phyloP scores from a whole-genome alignment of 2,888 invertebrate species.

The Lagria hirta region DNA sequence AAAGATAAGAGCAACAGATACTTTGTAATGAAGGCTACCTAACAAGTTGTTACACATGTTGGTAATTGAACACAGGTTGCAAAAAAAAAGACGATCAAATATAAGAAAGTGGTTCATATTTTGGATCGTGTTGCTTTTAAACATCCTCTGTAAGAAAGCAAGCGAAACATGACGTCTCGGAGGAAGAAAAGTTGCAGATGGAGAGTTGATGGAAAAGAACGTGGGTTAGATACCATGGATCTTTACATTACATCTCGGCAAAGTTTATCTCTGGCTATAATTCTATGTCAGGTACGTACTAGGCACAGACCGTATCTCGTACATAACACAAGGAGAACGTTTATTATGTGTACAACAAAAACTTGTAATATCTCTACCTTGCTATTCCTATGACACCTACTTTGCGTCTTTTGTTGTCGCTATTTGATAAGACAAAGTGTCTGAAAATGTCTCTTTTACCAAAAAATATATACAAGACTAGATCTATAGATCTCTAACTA shows the following conservation, averaged over 20 bases:
- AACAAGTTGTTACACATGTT: no score
- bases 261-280: constrained; percentile 51
- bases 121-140: no score
- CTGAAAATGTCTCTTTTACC: no score
- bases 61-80: no score
- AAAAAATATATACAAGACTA: no score
- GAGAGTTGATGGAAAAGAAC: constrained; percentile 48
- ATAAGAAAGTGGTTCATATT: no score
- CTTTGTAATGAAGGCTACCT: no score
- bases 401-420: constrained; percentile 34
- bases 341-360: constrained; percentile 47
- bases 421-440: constrained; percentile 12
- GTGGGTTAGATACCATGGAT: constrained; percentile 54
- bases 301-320: constrained; percentile 49
- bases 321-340: constrained; percentile 45
- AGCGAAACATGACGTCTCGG: no score
- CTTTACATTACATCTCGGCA: constrained; percentile 52
- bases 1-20: no score
- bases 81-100: no score
- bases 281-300: constrained; percentile 51
- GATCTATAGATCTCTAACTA: no score
- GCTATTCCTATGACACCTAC: constrained; percentile 48
- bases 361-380: constrained; percentile 48
- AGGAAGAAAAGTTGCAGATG: constrained; percentile 6
- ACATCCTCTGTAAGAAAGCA: no score